Conservation (phyloP, 2,797 vertebrate genomes). For the Eurystomus glaucurus region DNA sequence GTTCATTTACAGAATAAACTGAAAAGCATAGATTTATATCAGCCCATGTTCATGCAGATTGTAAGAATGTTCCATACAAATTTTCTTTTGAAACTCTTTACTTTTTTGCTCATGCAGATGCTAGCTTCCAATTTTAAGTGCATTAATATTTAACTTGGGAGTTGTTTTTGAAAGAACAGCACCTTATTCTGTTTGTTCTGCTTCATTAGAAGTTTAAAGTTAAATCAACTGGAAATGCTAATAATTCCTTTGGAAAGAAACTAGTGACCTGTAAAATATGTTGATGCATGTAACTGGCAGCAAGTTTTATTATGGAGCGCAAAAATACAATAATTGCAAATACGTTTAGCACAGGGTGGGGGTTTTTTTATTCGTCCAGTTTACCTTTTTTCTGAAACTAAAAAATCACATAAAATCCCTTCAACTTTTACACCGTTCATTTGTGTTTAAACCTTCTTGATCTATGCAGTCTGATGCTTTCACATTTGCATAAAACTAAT, state of each 20-base stretch:
- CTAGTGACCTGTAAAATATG: constrained; percentile 48
- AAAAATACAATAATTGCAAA: background rate
- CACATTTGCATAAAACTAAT: background rate
- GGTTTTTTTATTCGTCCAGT: background rate
- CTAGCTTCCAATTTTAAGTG: constrained; percentile 4
- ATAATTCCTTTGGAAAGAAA: constrained; percentile 52
- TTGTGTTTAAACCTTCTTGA: background rate
- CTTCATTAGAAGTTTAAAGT: constrained; percentile 54
- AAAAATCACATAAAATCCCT: background rate
- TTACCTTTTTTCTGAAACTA: background rate
- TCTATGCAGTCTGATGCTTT: background rate
- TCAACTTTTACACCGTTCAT: background rate
- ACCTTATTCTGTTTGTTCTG: constrained; percentile 45
- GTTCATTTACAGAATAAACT: background rate
- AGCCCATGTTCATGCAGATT: background rate
- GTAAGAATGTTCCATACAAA: background rate
- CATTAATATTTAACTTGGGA: constrained; percentile 63
- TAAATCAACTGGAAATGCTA: constrained; percentile 49
- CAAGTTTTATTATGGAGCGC: background rate
- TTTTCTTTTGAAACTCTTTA: background rate
- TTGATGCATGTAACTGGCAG: constrained; percentile 25
- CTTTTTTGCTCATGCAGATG: background rate
- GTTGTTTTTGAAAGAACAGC: constrained; percentile 38
- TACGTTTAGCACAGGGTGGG: background rate
- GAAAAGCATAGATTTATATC: background rate